phyloP scores from a whole-genome alignment of 2,888 invertebrate genomes.

The Xylota sylvarum region DNA sequence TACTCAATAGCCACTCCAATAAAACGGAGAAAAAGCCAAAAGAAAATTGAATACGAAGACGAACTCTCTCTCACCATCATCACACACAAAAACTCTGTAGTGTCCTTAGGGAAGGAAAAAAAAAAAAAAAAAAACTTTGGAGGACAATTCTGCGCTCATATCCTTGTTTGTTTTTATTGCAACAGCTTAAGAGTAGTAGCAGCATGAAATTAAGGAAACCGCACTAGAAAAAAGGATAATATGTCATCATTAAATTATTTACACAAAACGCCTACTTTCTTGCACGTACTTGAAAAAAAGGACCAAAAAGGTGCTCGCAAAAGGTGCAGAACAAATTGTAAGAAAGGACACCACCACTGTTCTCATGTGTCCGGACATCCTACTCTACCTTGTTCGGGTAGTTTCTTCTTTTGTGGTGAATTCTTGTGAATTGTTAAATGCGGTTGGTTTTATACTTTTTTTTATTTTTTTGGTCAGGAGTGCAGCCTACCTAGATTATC shows the following conservation, averaged over 20 bases:
- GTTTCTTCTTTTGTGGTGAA: conserved; percentile 49
- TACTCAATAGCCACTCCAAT: conserved; percentile 74
- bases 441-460: conserved; percentile 47
- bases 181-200: conserved; percentile 51
- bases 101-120: conserved; percentile 30
- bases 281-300: conserved; percentile 58
- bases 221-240: conserved; percentile 60
- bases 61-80: conserved; percentile 4
- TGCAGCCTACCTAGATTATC: conserved; percentile 55
- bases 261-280: conserved; percentile 75
- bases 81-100: conserved; percentile 45
- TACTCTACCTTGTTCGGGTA: conserved; percentile 49
- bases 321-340: conserved; percentile 23
- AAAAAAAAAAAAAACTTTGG: conserved; percentile 32
- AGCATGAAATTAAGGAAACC: conserved; percentile 66
- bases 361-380: conserved; percentile 76
- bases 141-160: conserved; percentile 34
- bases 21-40: conserved; percentile 57
- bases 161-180: conserved; percentile 63
- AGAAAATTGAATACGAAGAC: conserved; percentile 9
- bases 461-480: conserved; percentile 41
- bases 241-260: conserved; percentile 75
- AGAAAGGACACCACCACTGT: conserved; percentile 59
- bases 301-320: conserved; percentile 44
- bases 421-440: conserved; percentile 60